Evolutionary conservation across 2,888 invertebrate species (phyloP), one percentile per base, ranked within the genome.

Genomic region (Bellardia bayeri): DNA sequence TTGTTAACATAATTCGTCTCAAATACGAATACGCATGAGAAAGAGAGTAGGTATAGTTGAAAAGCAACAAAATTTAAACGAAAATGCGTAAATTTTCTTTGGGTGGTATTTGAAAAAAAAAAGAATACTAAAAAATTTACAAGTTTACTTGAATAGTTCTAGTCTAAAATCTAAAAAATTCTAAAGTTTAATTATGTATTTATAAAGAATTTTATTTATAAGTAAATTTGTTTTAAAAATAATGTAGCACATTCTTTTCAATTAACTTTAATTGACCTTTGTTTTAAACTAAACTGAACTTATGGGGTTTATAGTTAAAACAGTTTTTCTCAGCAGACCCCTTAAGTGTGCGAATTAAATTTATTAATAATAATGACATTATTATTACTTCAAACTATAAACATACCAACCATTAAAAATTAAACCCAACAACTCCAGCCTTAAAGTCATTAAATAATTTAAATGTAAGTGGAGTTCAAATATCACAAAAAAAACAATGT

Each of bases 1-100:
- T 83, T 83, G 75, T 83, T 83, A 83, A 71, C 80, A 83, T 83
- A 86, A 83, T 86, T 83, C 83, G 76, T 74, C 82, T 85, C 68
- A 72, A 37, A 40, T 54, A 72, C 58, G 63, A 71, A 63, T 37
- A 75, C 71, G 49, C 63, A 68, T 7, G 66, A 14, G 30, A 58
- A 74, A 58, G 76, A 42, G 82, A 76, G 58, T 40, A 16, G 68
- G 49, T 40, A 16, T 68, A 45, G n/a, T 56, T 83, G n/a, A 14
- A 76, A 69, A 42, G 54, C 33, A 40, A 68, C 11, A 51, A 69
- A n/a, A 40, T 49, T 45, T 45, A 33, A 7, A 33, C 33, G 23
- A 56, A 56, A 56, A 23, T 56, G 7, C 0, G 6, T 56, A 7
- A 63, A 16, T 83, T 56, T 78, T 83, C 45, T 66, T 79, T 58